Evolutionary conservation across 2,888 invertebrate genomes (phyloP).

Genomic region (Ophioninae sp.): DNA sequence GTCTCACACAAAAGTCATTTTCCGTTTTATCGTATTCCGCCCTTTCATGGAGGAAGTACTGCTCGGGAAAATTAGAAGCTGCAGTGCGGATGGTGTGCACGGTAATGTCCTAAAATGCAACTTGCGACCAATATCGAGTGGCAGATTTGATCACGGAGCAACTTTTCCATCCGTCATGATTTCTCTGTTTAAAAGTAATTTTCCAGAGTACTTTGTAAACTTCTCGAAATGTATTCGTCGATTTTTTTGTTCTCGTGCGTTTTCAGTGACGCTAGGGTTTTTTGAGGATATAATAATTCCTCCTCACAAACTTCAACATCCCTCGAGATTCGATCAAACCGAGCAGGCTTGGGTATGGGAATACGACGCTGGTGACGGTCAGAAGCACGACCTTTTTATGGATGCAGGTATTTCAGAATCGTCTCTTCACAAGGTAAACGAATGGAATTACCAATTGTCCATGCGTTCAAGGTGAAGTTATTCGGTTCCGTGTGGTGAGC

Average conservation of each 20-base stretch:
- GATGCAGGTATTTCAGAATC: constrained; percentile 85
- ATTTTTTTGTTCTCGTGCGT: constrained; percentile 43
- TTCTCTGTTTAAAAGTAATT: background rate
- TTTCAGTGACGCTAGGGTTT: constrained; percentile 95
- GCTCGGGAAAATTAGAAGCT: constrained; percentile 95
- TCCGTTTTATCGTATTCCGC: constrained; percentile 96
- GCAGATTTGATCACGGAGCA: background rate
- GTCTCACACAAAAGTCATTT: constrained; percentile 95
- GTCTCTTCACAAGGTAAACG: background rate
- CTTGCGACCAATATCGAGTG: background rate
- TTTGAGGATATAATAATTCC: constrained; percentile 98
- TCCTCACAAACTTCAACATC: constrained; percentile 94
- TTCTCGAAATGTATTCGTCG: background rate
- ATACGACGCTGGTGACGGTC: constrained; percentile 92
- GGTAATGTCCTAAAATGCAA: constrained; percentile 83
- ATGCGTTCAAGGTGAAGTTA: constrained; percentile 85
- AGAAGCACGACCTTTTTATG: constrained; percentile 95
- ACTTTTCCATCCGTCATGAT: background rate
- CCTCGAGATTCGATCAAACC: constrained; percentile 94
- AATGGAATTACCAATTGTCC: background rate
- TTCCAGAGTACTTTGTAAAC: background rate
- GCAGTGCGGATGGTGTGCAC: constrained; percentile 95
- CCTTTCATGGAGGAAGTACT: constrained; percentile 97
- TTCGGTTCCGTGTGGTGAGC: constrained; percentile 93
- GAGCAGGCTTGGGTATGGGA: constrained; percentile 99